Percentiles rank a stretch among this genome's conserved stretches.
Conservation (phyloP, 1,140 invertebrate genomes). For the Atta cephalotes region DNA sequence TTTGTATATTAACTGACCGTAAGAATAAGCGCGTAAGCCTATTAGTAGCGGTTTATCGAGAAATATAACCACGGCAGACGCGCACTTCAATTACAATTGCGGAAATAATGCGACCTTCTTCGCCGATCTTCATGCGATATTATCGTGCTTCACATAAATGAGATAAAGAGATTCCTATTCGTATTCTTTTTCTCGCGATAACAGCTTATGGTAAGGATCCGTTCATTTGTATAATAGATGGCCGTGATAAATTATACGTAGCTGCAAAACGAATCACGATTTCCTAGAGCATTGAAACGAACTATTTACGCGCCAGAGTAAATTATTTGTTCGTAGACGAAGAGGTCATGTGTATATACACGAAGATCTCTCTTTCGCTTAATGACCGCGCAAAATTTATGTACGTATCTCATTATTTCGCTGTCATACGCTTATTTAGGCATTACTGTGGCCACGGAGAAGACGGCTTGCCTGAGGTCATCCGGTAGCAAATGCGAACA, state of each 20-base stretch:
- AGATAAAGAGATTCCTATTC: conserved; percentile 44
- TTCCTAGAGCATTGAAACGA: conserved; percentile 48
- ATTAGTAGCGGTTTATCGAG: conserved; percentile 45
- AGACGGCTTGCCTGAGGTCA: conserved; percentile 89
- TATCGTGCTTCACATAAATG: conserved; percentile 14
- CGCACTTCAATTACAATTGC: conserved; percentile 46
- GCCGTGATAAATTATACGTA: conserved; percentile 32
- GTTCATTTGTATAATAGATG: conserved; percentile 43
- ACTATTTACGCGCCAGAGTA: conserved; percentile 18
- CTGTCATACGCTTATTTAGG: conserved; percentile 81
- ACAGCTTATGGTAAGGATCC: conserved; percentile 40
- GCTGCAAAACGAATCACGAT: conserved; percentile 45
- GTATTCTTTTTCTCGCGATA: conserved; percentile 36
- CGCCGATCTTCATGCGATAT: conserved; percentile 22
- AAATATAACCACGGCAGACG: conserved; percentile 5
- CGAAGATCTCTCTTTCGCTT: conserved; percentile 49
- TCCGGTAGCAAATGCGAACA: conserved; percentile 92
- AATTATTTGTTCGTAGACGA: conserved; percentile 12
- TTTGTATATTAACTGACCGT: conserved; percentile 26
- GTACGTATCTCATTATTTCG: conserved; percentile 52
- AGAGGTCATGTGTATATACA: background rate
- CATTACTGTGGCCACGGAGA: conserved; percentile 87
- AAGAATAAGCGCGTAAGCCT: conserved; percentile 3
- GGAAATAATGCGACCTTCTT: conserved; percentile 43
- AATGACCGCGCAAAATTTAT: conserved; percentile 46